These are phyloP conservation scores for Procapra przewalskii DNA, from an alignment of 2,113 vertebrate species.

Conservation along the genomic window DNA sequence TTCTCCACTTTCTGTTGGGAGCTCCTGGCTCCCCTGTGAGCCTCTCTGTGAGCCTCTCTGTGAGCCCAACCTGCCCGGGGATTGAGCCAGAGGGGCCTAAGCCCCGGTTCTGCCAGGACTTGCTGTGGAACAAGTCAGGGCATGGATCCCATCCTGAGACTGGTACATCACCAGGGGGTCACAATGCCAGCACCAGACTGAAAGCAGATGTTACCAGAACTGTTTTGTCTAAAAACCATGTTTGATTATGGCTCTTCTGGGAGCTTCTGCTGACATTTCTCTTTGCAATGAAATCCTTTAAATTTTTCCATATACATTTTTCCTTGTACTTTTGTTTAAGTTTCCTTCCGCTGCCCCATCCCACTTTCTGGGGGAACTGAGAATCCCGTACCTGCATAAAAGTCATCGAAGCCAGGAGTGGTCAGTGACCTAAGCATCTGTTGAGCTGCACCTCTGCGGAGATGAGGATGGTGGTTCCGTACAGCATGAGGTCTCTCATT, in stretches of 20 bases:
- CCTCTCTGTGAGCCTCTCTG: rapidly evolving
- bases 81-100: neutral
- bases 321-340: neutral
- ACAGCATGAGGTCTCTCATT: neutral
- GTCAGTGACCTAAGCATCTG: neutral
- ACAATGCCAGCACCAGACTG: neutral
- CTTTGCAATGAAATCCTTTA: neutral
- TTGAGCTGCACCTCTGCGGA: neutral
- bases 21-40: neutral
- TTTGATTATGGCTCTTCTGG: neutral
- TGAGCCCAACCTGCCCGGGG: neutral
- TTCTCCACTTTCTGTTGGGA: neutral
- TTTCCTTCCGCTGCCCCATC: neutral
- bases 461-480: neutral
- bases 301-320: neutral
- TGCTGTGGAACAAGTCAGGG: neutral
- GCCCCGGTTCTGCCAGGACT: neutral
- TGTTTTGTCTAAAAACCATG: neutral
- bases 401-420: neutral
- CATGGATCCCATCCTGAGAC: neutral
- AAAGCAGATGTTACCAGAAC: neutral
- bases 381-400: neutral
- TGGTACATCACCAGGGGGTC: neutral
- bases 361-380: neutral
- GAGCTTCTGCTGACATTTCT: neutral